phyloP scores from a whole-genome alignment of 2,797 vertebrate species.

The Premnoplex brunnescens region DNA sequence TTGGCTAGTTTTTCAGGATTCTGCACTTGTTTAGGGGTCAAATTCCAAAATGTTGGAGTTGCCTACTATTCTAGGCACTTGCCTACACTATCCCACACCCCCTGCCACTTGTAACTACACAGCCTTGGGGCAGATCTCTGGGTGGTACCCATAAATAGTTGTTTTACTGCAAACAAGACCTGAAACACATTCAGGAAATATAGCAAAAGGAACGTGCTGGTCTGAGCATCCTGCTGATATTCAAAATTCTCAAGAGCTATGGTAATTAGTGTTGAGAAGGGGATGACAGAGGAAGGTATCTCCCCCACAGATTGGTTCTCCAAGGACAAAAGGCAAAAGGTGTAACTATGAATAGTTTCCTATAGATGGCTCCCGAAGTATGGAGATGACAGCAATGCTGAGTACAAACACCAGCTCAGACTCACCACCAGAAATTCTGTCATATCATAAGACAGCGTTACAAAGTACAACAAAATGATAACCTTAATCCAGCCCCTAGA shows the following conservation, averaged over 20 bases:
- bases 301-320: fast-evolving
- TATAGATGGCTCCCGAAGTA: not conserved
- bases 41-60: not conserved
- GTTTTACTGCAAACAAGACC: not conserved
- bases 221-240: not conserved
- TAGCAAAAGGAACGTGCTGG: not conserved
- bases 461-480: not conserved
- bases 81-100: not conserved
- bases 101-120: not conserved
- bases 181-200: not conserved
- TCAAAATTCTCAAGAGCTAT: not conserved
- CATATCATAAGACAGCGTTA: not conserved
- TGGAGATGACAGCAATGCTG: not conserved
- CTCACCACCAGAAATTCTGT: not conserved
- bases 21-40: not conserved
- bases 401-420: not conserved
- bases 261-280: not conserved
- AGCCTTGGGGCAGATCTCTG: not conserved
- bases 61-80: not conserved
- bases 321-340: not conserved
- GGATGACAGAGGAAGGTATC: not conserved
- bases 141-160: not conserved
- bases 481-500: not conserved
- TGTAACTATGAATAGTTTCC: not conserved
- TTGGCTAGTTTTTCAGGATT: not conserved